Conservation (phyloP, 2,888 invertebrate species). For the Cerceris rybyensis region DNA sequence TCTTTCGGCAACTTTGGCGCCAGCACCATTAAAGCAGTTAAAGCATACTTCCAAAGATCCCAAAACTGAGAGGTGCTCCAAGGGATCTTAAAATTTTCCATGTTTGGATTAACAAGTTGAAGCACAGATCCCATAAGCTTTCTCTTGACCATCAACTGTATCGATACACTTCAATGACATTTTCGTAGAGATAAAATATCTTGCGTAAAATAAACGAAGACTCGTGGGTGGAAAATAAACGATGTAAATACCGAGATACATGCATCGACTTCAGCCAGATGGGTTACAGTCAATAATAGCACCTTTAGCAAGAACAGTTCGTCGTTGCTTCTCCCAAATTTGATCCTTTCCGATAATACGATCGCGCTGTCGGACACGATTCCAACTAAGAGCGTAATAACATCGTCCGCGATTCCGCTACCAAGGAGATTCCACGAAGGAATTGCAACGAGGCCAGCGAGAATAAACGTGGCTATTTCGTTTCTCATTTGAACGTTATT, state of each 20-base stretch:
- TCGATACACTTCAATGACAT: background rate
- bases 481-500: slow-evolving; percentile 73
- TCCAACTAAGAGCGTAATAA: slow-evolving; percentile 68
- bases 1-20: slow-evolving; percentile 70
- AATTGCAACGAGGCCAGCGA: slow-evolving; percentile 63
- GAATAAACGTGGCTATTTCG: slow-evolving; percentile 70
- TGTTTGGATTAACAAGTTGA: slow-evolving; percentile 63
- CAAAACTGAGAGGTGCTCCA: slow-evolving; percentile 70
- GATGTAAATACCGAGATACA: slow-evolving; percentile 63
- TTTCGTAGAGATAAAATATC: background rate
- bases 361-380: slow-evolving; percentile 66
- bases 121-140: slow-evolving; percentile 64
- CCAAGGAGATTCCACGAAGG: slow-evolving; percentile 70
- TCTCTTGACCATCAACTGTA: slow-evolving; percentile 67
- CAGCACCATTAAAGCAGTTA: slow-evolving; percentile 68
- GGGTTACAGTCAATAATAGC: slow-evolving; percentile 71
- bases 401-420: slow-evolving; percentile 72
- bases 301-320: slow-evolving; percentile 77
- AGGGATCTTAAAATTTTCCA: slow-evolving; percentile 17
- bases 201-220: background rate
- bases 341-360: slow-evolving; percentile 71
- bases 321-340: slow-evolving; percentile 63
- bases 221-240: background rate
- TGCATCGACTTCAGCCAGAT: slow-evolving; percentile 62
- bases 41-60: slow-evolving; percentile 68